Evolutionary conservation across 2,113 vertebrate species (phyloP).

Genomic region (Saguinus imperator): DNA sequence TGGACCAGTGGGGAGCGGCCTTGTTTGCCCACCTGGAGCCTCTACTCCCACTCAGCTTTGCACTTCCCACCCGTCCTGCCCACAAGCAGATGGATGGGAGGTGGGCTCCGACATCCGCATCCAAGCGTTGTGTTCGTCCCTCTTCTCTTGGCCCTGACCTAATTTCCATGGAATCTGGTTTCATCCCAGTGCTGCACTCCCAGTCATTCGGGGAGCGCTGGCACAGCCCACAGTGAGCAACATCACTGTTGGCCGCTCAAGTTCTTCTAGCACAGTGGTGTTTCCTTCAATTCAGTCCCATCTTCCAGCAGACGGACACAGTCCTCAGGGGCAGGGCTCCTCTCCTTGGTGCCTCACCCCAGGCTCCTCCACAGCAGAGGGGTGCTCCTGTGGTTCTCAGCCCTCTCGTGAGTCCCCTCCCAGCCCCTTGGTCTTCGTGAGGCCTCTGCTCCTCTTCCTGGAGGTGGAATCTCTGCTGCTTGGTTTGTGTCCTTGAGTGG

Average conservation of each 20-base stretch:
- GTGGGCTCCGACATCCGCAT: background rate
- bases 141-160: background rate
- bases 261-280: background rate
- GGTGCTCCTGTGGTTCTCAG: background rate
- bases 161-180: background rate
- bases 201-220: background rate
- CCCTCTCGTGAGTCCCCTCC: background rate
- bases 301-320: background rate
- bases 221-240: background rate
- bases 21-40: too few relatives aligned
- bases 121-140: background rate
- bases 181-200: background rate
- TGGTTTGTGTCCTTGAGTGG: background rate
- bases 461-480: background rate
- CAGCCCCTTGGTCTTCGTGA: background rate
- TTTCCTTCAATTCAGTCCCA: background rate
- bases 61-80: background rate
- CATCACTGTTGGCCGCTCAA: background rate
- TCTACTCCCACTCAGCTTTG: rapidly evolving
- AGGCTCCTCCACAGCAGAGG: background rate
- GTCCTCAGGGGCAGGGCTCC: background rate
- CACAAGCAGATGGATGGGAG: rapidly evolving
- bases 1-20: background rate
- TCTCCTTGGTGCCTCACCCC: too few relatives aligned
- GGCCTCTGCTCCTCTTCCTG: background rate